A percentile compares a stretch with the other conserved stretches of the same genome.
These are phyloP conservation scores for Stylophora pistillata DNA, from an alignment of 64 coral and sea anemone genomes.

Conservation along the genomic window DNA sequence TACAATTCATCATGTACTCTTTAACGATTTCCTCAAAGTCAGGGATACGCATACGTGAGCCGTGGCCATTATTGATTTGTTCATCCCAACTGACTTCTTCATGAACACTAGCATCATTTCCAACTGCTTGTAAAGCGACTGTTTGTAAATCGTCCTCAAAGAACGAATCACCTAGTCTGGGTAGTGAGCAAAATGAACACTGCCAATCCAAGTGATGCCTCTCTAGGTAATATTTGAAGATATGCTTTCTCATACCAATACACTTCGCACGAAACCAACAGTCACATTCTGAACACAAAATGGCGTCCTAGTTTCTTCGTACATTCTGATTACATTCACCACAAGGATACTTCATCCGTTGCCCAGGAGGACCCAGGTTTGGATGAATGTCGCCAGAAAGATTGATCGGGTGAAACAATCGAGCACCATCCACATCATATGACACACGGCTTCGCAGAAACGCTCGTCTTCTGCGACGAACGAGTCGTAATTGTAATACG, in stretches of 20 bases:
- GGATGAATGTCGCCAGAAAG: slow-evolving; percentile 51
- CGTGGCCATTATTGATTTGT: neutral
- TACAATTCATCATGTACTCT: neutral
- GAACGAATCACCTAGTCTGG: neutral
- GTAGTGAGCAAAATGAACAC: slow-evolving; percentile 8
- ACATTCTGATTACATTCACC: slow-evolving; percentile 38
- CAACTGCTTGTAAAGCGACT: neutral
- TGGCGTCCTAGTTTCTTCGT: slow-evolving; percentile 46
- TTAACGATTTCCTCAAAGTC: slow-evolving; percentile 16
- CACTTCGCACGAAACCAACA: slow-evolving; percentile 58
- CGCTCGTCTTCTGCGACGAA: neutral
- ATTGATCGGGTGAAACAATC: slow-evolving; percentile 40
- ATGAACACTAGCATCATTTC: neutral
- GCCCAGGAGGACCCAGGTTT: slow-evolving; percentile 25
- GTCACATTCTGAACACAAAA: slow-evolving; percentile 61
- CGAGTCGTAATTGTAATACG: neutral
- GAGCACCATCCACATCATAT: slow-evolving; percentile 16
- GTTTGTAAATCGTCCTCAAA: neutral
- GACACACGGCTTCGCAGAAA: slow-evolving; percentile 12
- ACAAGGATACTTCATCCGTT: slow-evolving; percentile 47
- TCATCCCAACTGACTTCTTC: neutral
- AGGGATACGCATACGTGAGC: neutral
- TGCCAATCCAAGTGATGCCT: slow-evolving; percentile 2
- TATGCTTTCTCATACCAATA: slow-evolving; percentile 35
- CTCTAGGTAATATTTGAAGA: slow-evolving; percentile 55